phyloP scores from a whole-genome alignment of 2,113 vertebrate species.

The Etheostoma cragini region DNA sequence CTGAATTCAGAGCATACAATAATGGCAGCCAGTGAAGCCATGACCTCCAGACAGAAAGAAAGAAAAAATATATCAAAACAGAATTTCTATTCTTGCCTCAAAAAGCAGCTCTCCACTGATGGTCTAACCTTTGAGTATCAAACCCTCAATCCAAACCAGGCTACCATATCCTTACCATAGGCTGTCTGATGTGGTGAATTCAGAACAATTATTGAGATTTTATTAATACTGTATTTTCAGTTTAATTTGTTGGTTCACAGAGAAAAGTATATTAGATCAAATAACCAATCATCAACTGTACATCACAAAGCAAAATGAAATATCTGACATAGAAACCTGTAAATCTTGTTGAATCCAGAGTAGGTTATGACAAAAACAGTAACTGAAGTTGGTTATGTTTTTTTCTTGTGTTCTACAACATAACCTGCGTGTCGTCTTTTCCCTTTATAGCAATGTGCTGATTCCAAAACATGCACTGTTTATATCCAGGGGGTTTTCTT shows the following conservation, averaged over 20 bases:
- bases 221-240: no score
- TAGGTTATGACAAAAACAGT: background rate
- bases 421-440: slow-evolving; percentile 4
- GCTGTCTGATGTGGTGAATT: background rate
- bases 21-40: background rate
- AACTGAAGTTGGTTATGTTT: background rate
- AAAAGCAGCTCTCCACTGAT: background rate
- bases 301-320: background rate
- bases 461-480: background rate
- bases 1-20: background rate
- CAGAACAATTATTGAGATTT: no score
- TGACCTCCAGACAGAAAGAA: background rate
- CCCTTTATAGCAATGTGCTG: slow-evolving; percentile 5
- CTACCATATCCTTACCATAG: background rate
- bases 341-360: background rate
- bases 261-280: background rate
- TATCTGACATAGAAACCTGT: background rate
- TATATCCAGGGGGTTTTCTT: slow-evolving; percentile 10
- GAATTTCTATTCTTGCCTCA: background rate
- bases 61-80: background rate
- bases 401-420: background rate
- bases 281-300: background rate
- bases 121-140: background rate
- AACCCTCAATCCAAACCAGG: no score
- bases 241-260: no score